Evolutionary conservation across 2,113 vertebrate genomes (phyloP).

Genomic region (Loxodonta africana): DNA sequence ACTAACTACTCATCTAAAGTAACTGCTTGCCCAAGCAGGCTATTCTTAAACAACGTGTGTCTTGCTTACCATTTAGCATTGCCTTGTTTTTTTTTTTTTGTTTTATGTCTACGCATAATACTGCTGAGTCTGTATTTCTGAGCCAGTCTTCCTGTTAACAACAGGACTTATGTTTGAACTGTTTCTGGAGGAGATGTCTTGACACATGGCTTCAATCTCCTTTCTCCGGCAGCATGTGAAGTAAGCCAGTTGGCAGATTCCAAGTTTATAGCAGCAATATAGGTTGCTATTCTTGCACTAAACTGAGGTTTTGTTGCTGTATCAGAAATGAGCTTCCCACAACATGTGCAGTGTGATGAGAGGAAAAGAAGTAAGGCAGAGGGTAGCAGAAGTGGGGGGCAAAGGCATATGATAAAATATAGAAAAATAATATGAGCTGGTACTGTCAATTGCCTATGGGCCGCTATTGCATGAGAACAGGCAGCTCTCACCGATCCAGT

Average conservation of each 20-base stretch:
- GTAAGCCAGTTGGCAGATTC: constrained; percentile 49
- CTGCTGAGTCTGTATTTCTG: constrained; percentile 43
- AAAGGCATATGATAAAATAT: not conserved
- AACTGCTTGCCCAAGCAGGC: constrained; percentile 39
- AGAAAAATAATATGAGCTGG: not conserved
- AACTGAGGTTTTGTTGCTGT: constrained; percentile 17
- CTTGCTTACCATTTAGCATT: not conserved
- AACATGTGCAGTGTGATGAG: not conserved
- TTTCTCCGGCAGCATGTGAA: constrained; percentile 15
- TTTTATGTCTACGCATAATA: not conserved
- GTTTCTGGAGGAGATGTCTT: constrained; percentile 61
- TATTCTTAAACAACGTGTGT: constrained; percentile 1
- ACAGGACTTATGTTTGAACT: constrained; percentile 3
- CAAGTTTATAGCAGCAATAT: constrained; percentile 36
- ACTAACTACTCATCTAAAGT: constrained; percentile 24
- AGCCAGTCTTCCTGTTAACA: constrained; percentile 9
- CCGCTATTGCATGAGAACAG: not conserved
- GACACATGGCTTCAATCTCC: constrained; percentile 73
- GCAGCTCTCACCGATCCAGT: not conserved
- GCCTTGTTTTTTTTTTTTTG: not conserved
- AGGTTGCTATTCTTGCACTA: constrained; percentile 24
- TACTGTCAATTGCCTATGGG: not conserved
- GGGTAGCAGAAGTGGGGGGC: not conserved
- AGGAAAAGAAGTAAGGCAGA: not conserved
- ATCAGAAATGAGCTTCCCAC: constrained; percentile 50